Conservation (phyloP, 1,140 invertebrate species). For the Drosophila biarmipes region DNA sequence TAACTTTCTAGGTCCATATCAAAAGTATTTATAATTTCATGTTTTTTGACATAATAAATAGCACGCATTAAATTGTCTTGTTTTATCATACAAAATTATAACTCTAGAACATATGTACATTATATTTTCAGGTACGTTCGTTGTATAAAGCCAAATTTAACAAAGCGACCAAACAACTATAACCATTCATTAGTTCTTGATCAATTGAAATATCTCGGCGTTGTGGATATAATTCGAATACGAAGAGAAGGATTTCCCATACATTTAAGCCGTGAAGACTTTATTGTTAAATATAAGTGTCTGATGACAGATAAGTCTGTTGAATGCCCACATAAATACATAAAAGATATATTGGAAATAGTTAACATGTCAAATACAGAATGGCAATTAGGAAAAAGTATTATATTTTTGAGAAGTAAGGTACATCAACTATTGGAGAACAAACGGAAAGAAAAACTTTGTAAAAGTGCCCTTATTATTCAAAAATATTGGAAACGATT, state of each 20-base stretch:
- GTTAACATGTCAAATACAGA: constrained; percentile 89
- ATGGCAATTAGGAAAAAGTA: constrained; percentile 96
- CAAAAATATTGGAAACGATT: constrained; percentile 91
- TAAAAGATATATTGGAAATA: constrained; percentile 85
- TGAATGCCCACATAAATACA: constrained; percentile 37
- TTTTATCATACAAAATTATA: too few species aligned
- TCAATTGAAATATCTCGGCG: constrained; percentile 96
- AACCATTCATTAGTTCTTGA: constrained; percentile 93
- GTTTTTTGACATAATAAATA: too few species aligned
- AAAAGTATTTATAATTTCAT: too few species aligned
- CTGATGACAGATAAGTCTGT: constrained; percentile 60
- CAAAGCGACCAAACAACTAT: constrained; percentile 94
- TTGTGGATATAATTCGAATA: constrained; percentile 98
- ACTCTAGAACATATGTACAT: background rate
- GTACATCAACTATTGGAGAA: constrained; percentile 96
- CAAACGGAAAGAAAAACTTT: constrained; percentile 88
- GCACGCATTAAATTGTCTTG: too few species aligned
- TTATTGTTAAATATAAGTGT: constrained; percentile 87
- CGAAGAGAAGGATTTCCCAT: constrained; percentile 96
- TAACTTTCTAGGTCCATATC: too few species aligned
- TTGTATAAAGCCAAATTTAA: constrained; percentile 97
- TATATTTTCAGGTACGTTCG: constrained; percentile 91
- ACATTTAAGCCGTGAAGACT: constrained; percentile 92
- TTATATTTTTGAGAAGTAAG: constrained; percentile 93
- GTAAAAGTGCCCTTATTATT: constrained; percentile 90